Percentiles rank a stretch among this genome's conserved stretches.
Conservation (phyloP, 2,888 invertebrate genomes). For the Bombylius discolor region DNA sequence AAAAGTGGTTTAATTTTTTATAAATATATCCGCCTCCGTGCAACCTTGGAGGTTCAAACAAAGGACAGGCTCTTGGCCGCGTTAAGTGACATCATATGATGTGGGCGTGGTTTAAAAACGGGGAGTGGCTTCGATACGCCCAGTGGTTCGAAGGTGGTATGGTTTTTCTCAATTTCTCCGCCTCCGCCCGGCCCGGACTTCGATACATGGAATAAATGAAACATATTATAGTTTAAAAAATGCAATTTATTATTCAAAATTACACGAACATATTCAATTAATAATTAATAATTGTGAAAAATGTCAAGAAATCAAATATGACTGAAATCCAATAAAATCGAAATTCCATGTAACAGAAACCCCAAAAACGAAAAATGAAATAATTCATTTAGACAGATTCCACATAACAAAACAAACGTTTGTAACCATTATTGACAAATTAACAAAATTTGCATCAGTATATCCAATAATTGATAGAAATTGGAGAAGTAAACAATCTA, state of each 20-base stretch:
- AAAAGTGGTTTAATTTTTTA: too few species aligned
- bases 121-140: too few species aligned
- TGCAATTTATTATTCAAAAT: conserved; percentile 10
- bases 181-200: too few species aligned
- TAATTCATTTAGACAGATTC: conserved; percentile 12
- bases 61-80: too few species aligned
- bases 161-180: too few species aligned
- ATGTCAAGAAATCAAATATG: conserved; percentile 9
- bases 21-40: too few species aligned
- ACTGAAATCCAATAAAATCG: conserved; percentile 11
- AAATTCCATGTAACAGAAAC: conserved; percentile 10
- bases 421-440: conserved; percentile 11
- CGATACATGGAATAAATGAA: conserved; percentile 3
- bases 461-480: conserved; percentile 12
- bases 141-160: too few species aligned
- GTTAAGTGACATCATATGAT: too few species aligned
- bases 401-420: conserved; percentile 7
- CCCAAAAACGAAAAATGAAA: conserved; percentile 8
- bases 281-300: conserved; percentile 9
- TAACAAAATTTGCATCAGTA: conserved; percentile 12
- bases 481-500: conserved; percentile 10
- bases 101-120: too few species aligned
- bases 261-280: conserved; percentile 8
- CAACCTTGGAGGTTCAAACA: too few species aligned
- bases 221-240: conserved; percentile 9